Evolutionary conservation across 2,888 invertebrate genomes (phyloP), one percentile per base, ranked within the genome.

Genomic region (Eupeodes luniger): DNA sequence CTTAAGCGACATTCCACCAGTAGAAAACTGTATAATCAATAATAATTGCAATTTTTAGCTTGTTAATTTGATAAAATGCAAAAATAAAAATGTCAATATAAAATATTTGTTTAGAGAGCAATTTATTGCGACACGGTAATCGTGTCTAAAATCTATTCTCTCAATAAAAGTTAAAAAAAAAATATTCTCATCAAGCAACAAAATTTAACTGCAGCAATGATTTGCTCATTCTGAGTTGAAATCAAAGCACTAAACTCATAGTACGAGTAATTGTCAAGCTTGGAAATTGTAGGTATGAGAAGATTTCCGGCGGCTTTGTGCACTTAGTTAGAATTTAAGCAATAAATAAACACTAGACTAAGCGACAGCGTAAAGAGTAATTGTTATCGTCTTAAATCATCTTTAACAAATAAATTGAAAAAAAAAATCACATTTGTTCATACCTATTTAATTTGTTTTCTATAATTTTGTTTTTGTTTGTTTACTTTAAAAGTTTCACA

Each of bases 231-330:
- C 11, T 40, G 40, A 11, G 62, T 62, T 62, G 4, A 44, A 62
- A 44, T 11, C 9, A 61, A 12, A 10, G 40, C n/a, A 40, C 61
- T 40, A 16, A 40, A 62, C 16, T 40, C 6, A 40, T 40, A 5
- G 9, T 4, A 36, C 9, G 4, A n/a, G 40, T 62, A 66, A 66
- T 66, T 66, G n/a, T 9, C n/a, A 27, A 3, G 49, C 66, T 66
- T 49, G 1, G 9, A 66, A 27, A 9, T 40, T 49, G 9, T 12
- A 27, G 6, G 10, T 36, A 57, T 49, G 14, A 5, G n/a, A 49
- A 66, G 14, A 12, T 66, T 66, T 66, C 49, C 66, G 27, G 49
- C 66, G 27, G 49, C 27, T 66, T 49, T 49, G 49, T 14, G 27
- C 34, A 55, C 16, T 55, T 19, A 14, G 0, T 44, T 47, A 7